These are phyloP conservation scores for Lucilia cuprina DNA, from an alignment of 1,140 invertebrate genomes.

Conservation along the genomic window DNA sequence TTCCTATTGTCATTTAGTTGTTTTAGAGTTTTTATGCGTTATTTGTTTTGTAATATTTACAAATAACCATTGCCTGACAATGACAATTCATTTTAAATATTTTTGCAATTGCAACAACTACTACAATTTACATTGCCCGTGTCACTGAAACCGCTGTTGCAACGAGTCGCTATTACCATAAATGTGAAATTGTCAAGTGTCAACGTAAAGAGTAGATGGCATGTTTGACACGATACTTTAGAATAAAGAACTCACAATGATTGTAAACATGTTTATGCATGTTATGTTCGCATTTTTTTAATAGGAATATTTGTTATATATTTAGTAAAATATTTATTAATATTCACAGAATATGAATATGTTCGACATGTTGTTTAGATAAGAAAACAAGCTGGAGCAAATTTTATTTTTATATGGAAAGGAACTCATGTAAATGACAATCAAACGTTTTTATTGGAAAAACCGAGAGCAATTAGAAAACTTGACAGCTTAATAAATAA, in stretches of 20 bases:
- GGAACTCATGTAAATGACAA: no score
- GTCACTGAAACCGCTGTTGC: background rate
- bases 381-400: background rate
- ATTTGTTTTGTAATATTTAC: background rate
- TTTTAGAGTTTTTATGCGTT: constrained; percentile 8
- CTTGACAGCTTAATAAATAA: no score
- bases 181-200: constrained; percentile 27
- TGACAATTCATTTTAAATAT: constrained; percentile 14
- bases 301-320: background rate
- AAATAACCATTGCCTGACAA: constrained; percentile 28
- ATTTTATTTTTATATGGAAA: no score
- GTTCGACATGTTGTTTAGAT: background rate
- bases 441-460: no score
- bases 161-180: background rate
- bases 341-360: background rate
- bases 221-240: constrained; percentile 33
- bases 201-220: constrained; percentile 3
- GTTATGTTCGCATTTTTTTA: background rate
- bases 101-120: background rate
- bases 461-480: no score
- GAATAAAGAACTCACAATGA: constrained; percentile 10
- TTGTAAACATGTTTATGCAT: constrained; percentile 13
- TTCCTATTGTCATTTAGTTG: background rate
- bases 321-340: no score
- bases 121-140: background rate